Base-by-base conservation (phyloP, 2,797 vertebrate species). In the Tiaroga cobitis region DNA sequence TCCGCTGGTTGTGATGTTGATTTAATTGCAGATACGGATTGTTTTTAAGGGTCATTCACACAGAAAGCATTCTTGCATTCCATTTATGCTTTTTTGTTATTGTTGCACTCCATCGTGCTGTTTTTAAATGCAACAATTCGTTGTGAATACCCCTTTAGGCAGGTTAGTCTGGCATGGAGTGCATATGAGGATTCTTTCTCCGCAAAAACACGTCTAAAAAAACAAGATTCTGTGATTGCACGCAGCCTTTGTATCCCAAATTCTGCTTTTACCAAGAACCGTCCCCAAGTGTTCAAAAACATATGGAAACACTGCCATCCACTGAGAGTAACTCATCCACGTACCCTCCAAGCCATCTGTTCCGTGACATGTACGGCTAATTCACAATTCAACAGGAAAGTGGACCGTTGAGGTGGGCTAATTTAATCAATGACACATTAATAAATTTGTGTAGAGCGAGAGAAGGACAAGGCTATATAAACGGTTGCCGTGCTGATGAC, bases 361-460 rank as follows among this genome's bases (percentile, higher is more conserved):
- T 84, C 77, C 49, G 41, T 51, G 80, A 86, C 73, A 84, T 11
- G 54, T 29, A 68, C 56, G 11, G 29, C 78, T 78, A 39, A 84
- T 79, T 78, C 77, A 68, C 78, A 54, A 24, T 70, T 54, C 54
- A 49, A 54, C 54, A 65, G 80, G 29, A 86, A 63, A 51, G 69
- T 29, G 15, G 39, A 56, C 63, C 73, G 61, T 65, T 74, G 74
- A 82, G 34, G 65, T 37, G 59, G 69, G 69, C 70, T 81, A 68
- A 80, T 84, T 63, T 77, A 82, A 84, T 80, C 80, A 82, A 82
- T 87, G 73, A 63, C 76, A 82, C 81, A 82, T 87, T 61, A 89
- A 88, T 51, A 78, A 11, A 81, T 56, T 56, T 1, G 5, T 78
- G 37, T 77, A 15, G 74, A 82, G 56, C 78, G 46, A 75, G 67